phyloP scores from a whole-genome alignment of 2,888 invertebrate genomes.

The Lucinisca nassula region DNA sequence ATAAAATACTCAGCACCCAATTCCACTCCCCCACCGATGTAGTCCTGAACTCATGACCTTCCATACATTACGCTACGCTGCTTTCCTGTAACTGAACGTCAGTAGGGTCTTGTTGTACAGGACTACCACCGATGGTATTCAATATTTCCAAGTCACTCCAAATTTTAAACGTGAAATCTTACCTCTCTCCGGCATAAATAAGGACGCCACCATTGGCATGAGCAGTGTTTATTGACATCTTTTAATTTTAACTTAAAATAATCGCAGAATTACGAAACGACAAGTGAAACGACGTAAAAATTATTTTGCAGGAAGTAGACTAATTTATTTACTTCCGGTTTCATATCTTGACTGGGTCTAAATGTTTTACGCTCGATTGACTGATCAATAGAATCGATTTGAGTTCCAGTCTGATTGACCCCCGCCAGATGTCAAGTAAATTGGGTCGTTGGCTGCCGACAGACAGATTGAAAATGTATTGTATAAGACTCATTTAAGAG shows the following conservation, averaged over 20 bases:
- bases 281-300: background rate
- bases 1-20: too few relatives aligned
- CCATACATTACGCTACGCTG: too few relatives aligned
- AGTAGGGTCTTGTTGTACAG: too few relatives aligned
- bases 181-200: slow-evolving; percentile 98
- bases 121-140: too few relatives aligned
- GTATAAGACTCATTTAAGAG: too few relatives aligned
- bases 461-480: too few relatives aligned
- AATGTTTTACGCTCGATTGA: background rate
- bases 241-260: background rate
- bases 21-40: too few relatives aligned
- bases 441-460: too few relatives aligned
- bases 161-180: too few relatives aligned
- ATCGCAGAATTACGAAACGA: background rate
- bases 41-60: too few relatives aligned
- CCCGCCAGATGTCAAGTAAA: slow-evolving; percentile 15
- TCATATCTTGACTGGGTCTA: background rate
- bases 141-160: too few relatives aligned
- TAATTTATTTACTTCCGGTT: background rate
- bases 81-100: too few relatives aligned
- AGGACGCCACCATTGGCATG: slow-evolving; percentile 97
- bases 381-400: background rate
- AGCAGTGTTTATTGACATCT: slow-evolving; percentile 98
- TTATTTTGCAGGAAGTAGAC: slow-evolving; percentile 1
- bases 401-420: background rate